These are phyloP conservation scores for Ahaetulla prasina DNA, from an alignment of 2,113 vertebrate species.

Conservation along the genomic window DNA sequence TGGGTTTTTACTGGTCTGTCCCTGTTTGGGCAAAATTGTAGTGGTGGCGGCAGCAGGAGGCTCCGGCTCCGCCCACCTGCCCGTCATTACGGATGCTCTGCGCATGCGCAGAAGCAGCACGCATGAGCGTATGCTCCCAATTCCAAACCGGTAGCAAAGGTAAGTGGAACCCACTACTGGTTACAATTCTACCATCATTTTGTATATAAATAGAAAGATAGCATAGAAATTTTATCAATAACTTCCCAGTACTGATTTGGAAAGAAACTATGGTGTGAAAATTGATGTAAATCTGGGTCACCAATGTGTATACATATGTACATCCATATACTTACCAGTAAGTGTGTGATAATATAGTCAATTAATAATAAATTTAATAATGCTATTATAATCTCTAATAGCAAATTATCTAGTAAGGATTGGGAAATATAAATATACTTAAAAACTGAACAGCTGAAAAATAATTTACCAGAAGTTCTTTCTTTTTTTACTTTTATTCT, in stretches of 20 bases:
- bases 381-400: background rate
- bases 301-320: background rate
- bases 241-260: background rate
- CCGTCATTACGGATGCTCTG: too few relatives aligned
- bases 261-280: background rate
- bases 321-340: background rate
- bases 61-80: too few relatives aligned
- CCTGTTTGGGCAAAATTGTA: too few relatives aligned
- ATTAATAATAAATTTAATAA: background rate
- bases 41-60: too few relatives aligned
- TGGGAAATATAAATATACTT: background rate
- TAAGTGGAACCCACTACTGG: too few relatives aligned
- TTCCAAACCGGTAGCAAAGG: too few relatives aligned
- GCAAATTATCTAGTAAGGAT: background rate
- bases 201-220: background rate
- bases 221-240: background rate
- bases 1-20: too few relatives aligned
- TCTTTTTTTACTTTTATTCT: background rate
- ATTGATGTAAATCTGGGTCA: background rate
- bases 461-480: background rate
- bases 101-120: too few relatives aligned
- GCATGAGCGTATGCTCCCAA: too few relatives aligned
- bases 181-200: background rate
- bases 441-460: background rate
- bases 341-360: background rate